Percentiles rank a stretch among this genome's conserved stretches.
Conservation (phyloP, 2,797 vertebrate species). For the Tragopan temminckii region DNA sequence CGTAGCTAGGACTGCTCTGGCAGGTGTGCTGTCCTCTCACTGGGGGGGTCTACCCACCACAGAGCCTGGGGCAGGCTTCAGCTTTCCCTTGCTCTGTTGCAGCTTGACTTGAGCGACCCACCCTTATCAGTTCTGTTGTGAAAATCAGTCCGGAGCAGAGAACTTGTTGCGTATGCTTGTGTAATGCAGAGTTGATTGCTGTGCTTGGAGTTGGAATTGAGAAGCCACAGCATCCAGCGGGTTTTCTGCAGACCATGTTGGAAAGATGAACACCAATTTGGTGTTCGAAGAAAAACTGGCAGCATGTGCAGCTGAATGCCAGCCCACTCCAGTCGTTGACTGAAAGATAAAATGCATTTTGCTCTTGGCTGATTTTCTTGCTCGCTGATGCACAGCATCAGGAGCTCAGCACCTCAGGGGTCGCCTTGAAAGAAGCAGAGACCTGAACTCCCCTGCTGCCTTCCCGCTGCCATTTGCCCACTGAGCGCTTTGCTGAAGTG, state of each 20-base stretch:
- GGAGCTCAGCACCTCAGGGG: conserved; percentile 31
- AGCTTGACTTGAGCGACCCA: not conserved
- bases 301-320: conserved; percentile 4
- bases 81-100: not conserved
- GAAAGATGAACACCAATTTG: not conserved
- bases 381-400: conserved; percentile 50
- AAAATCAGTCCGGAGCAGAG: not conserved
- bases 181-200: not conserved
- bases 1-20: not conserved
- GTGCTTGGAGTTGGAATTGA: not conserved
- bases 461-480: not conserved
- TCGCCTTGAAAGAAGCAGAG: conserved; percentile 55
- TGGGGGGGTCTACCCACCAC: rapidly evolving
- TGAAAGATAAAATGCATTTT: conserved; percentile 43
- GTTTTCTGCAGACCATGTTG: not conserved
- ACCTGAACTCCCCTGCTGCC: not conserved
- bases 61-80: not conserved
- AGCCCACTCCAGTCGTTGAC: conserved; percentile 29
- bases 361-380: conserved; percentile 64
- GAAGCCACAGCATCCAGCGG: not conserved
- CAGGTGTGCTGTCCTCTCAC: not conserved
- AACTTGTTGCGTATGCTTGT: not conserved
- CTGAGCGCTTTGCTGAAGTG: not conserved
- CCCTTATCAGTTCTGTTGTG: not conserved
- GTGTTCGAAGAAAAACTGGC: conserved; percentile 63